Evolutionary conservation across 1,140 invertebrate genomes (phyloP).

Genomic region (Tenebrio molitor): DNA sequence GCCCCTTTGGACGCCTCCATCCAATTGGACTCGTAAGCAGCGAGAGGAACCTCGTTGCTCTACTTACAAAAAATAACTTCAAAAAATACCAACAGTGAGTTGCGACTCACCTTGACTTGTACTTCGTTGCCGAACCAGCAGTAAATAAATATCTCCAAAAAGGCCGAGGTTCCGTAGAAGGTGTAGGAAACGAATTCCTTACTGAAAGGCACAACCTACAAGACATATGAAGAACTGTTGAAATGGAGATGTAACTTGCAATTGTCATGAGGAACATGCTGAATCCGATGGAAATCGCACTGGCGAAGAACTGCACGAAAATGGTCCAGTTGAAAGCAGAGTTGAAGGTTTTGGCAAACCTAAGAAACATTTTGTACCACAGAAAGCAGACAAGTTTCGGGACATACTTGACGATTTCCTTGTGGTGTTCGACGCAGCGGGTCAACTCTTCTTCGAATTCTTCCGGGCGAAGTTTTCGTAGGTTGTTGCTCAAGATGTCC

Average conservation of each 20-base stretch:
- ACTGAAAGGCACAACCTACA: conserved; percentile 1
- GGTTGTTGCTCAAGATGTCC: background rate
- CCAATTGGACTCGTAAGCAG: conserved; percentile 6
- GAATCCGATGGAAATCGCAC: conserved; percentile 2
- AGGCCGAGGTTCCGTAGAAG: background rate
- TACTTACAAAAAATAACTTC: too few species aligned
- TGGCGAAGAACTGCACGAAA: conserved; percentile 1
- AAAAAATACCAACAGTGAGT: too few species aligned
- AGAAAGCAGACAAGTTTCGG: background rate
- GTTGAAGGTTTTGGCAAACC: background rate
- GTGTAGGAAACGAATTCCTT: conserved; percentile 8
- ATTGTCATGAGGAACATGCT: conserved; percentile 26
- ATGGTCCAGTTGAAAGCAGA: conserved; percentile 6
- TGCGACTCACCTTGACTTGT: background rate
- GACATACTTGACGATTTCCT: conserved; percentile 6
- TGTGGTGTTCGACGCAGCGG: background rate
- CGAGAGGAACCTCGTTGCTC: background rate
- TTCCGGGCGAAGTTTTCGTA: background rate
- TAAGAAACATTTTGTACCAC: background rate
- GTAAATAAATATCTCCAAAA: conserved; percentile 18
- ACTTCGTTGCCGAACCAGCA: conserved; percentile 38
- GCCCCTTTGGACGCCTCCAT: background rate
- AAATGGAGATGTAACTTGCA: background rate
- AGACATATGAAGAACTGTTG: background rate
- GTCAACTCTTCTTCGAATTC: background rate